Base-by-base conservation (phyloP, 2,797 vertebrate species). In the Ispidina lecontei region DNA sequence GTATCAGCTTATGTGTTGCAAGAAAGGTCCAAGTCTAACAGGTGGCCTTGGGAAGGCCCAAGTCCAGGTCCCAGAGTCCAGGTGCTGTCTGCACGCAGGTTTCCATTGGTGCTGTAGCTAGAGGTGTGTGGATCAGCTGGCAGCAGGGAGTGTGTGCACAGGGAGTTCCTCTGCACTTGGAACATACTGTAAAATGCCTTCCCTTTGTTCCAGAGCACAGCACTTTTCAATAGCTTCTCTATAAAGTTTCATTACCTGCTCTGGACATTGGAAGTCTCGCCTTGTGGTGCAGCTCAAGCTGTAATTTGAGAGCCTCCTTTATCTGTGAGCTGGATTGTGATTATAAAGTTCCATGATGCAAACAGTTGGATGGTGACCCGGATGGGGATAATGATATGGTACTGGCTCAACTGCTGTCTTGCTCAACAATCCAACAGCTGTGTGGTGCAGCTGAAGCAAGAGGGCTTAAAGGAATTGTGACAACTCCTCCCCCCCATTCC, bases 401-500 rank as follows among this genome's bases (percentile, higher is more conserved):
- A 8, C 73, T 82, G 84, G 92, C 84, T 82, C 49, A 25, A 60
- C 55, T 46, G 65, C 84, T 82, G 73, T 73, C 81, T 95, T 95
- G 92, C 87, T 59, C 87, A 94, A 96, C 84, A 67, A 51, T 77
- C 26, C 88, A 89, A 47, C 93, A 93, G 93, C 89, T 95, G 81
- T 7, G 43, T 35, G 43, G 25, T 85, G 73, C 82, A 95, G 93
- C 93, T 95, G 91, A 94, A 83, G 89, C 79, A 94, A 95, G 87
- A 95, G 76, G 46, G 43, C 67, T 83, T 64, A 51, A 33, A 91
- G 83, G 80, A 72, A 87, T 94, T 93, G 88, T 17, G 10, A 74
- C 94, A 94, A 52, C 64, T 79, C 77, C 41, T 91, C 77, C 55
- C 80, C 74, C 84, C 86, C 84, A 37, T 87, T 93, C 71, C 84